Evolutionary conservation across 2,113 vertebrate genomes (phyloP), one percentile per base, ranked within the genome.

Genomic region (Hyperopisus bebe): DNA sequence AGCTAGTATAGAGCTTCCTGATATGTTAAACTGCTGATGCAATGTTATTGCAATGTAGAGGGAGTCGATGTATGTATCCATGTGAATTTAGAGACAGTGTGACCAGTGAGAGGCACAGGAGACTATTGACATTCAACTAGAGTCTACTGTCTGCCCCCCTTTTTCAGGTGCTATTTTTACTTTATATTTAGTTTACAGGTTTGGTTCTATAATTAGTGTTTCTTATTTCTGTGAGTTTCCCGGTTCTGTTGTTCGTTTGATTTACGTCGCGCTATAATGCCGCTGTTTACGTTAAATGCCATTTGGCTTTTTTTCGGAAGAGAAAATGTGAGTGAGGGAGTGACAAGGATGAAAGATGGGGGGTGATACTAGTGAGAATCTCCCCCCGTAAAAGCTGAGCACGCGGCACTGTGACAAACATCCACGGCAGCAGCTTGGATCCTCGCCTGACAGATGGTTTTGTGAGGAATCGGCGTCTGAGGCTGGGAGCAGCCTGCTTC

Each of bases 381-480:
- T 51, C 88, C 89, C 42, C 7, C 4, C 48, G 9, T 3, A 17
- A n/a, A 15, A 31, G n/a, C 66, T 50, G 15, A 50, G 88, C 42
- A 10, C 5, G 39, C 44, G 9, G 5, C 31, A 35, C 70, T 51
- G 31, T 85, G 89, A 87, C 55, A 74, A 66, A 86, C 58, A 88
- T 88, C 46, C 48, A 83, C 77, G 3, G 39, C 24, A 53, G 39
- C 80, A 47, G 51, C 80, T 85, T 35, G 39, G 21, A 85, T 85
- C n/a, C n/a, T 3, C 39, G 46, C 39, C 50, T 85, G 53, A 51
- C 89, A 89, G 77, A 89, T 89, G 89, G 89, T 53, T 62, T 85
- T 80, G 55, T n/a, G 51, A 84, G 31, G 53, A 84, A 58, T 27
- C 50, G 9, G 80, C n/a, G 21, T 42, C 39, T n/a, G 80, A 39